Evolutionary conservation across 2,797 vertebrate species (phyloP), one percentile per base, ranked within the genome.

Genomic region (Kryptopterus vitreolus): DNA sequence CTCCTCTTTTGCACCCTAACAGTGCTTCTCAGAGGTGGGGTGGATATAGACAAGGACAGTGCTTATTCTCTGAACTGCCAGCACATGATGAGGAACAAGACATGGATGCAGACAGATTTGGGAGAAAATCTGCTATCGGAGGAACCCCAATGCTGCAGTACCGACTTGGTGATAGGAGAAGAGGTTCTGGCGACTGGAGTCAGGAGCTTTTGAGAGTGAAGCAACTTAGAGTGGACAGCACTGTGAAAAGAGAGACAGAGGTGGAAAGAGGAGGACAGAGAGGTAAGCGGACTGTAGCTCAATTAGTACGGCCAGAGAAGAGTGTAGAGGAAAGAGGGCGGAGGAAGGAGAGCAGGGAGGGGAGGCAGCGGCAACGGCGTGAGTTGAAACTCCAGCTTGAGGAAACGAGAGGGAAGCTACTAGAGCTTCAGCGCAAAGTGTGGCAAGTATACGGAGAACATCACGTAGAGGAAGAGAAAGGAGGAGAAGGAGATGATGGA

Each of bases 371-470:
- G n/a, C 93, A 94, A 82, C 89, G 89, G 65, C 91, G 92, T 83
- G 93, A 94, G 87, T 87, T 95, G 58, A 95, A 94, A 84, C 92
- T 92, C 33, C 93, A 94, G 86, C 85, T 95, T 81, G 93, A 93
- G 77, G 92, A 93, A 84, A 93, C 94, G 9, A 90, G 89, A 73
- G 92, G 92, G 81, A 92, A 91, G 80, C 90, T 95, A 74, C 89
- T 92, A 77, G 92, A 92, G 50, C 89, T 95, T 84, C 94, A 95
- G 88, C 92, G 93, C 88, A 95, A 91, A 65, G 92, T 95, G 1
- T 94, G 92, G 91, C 91, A 86, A 88, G 92, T 90, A 4, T 95
- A 94, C 78, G 92, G 92, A 35, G 92, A 93, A 79, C 91, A 90
- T 79, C 86, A 89, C 77, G 58, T 85, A 5, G 76, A 84, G 20